phyloP scores from a whole-genome alignment of 2,113 vertebrate genomes.

The Seriola aureovittata region DNA sequence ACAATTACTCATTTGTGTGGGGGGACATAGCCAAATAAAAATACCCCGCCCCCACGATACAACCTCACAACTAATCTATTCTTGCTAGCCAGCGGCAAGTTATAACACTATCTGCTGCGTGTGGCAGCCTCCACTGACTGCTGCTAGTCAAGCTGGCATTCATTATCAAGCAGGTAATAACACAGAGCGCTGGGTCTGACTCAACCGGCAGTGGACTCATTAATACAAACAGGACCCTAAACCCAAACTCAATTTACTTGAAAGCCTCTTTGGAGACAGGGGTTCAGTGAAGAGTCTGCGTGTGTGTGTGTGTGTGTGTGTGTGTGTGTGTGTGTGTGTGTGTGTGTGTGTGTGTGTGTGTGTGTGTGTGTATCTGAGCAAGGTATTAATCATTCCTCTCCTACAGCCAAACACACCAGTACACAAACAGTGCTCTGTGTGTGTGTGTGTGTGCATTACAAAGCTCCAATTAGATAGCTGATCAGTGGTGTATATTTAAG shows the following conservation, averaged over 20 bases:
- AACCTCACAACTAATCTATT: slow-evolving; percentile 45
- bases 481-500: slow-evolving; percentile 74
- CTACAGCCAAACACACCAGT: slow-evolving; percentile 49
- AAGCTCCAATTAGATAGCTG: slow-evolving; percentile 79
- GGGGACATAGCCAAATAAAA: too few relatives aligned
- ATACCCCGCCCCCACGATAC: too few relatives aligned
- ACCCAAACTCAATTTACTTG: slow-evolving; percentile 84
- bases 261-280: slow-evolving; percentile 79
- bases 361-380: slow-evolving; percentile 50
- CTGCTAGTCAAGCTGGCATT: slow-evolving; percentile 76
- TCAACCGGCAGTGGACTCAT: slow-evolving; percentile 75
- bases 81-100: slow-evolving; percentile 59
- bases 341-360: slow-evolving; percentile 40
- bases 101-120: slow-evolving; percentile 46
- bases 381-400: slow-evolving; percentile 76
- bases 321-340: slow-evolving; percentile 5
- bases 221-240: slow-evolving; percentile 82
- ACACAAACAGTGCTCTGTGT: slow-evolving; percentile 34
- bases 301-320: slow-evolving; percentile 22
- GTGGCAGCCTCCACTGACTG: slow-evolving; percentile 57
- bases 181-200: slow-evolving; percentile 75
- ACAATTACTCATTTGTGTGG: background rate
- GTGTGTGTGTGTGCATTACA: slow-evolving; percentile 63
- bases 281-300: slow-evolving; percentile 63
- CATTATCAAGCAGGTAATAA: slow-evolving; percentile 82